phyloP scores from a whole-genome alignment of 2,797 vertebrate species.

The Halcyon smyrnensis region DNA sequence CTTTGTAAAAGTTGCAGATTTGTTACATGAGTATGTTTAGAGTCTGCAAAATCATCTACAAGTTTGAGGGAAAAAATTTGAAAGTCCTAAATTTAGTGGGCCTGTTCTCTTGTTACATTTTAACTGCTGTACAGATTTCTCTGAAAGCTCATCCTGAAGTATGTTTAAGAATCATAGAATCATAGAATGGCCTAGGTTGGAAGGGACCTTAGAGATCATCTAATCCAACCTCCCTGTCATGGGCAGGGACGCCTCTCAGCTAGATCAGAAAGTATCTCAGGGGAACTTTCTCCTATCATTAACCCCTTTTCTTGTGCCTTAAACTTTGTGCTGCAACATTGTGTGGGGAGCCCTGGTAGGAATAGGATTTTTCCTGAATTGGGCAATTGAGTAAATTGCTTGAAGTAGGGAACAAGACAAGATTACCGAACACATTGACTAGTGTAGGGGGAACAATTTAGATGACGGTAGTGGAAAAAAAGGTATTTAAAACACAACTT shows the following conservation, averaged over 20 bases:
- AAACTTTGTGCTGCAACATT: not conserved
- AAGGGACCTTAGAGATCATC: too few relatives aligned
- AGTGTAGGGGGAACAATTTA: not conserved
- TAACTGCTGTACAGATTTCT: not conserved
- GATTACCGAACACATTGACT: not conserved
- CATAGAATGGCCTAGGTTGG: too few relatives aligned
- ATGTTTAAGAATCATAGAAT: not conserved
- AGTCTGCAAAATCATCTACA: not conserved
- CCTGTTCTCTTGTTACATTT: not conserved
- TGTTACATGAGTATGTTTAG: not conserved
- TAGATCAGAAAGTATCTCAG: not conserved
- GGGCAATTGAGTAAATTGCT: not conserved
- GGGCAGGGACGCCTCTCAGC: too few relatives aligned
- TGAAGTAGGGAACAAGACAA: not conserved
- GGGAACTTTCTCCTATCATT: not conserved
- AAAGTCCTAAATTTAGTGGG: not conserved
- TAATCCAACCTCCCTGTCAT: too few relatives aligned
- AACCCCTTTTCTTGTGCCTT: not conserved
- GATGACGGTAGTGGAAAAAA: not conserved
- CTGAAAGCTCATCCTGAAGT: not conserved
- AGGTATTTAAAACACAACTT: not conserved
- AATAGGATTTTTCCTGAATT: not conserved
- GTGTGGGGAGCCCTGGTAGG: not conserved
- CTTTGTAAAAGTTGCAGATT: not conserved
- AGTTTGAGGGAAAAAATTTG: not conserved